Base-by-base conservation (phyloP, 1,140 invertebrate genomes). In the Drosophila ogumai region DNA sequence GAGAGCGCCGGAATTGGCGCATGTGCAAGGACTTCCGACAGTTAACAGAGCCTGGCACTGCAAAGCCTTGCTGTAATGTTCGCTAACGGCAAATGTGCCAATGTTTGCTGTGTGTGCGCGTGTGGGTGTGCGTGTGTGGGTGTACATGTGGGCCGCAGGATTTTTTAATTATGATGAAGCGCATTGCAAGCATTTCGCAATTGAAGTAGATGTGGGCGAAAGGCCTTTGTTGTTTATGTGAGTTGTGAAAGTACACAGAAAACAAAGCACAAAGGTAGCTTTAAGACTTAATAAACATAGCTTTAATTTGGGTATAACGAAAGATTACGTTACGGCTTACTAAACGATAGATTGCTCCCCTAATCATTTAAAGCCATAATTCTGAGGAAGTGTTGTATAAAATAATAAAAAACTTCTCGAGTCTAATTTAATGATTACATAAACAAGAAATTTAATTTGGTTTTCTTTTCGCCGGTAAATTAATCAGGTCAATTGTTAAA, bases 91-190 rank as follows among this genome's bases (percentile, higher is more conserved):
- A 19, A 68, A 22, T 43, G 28, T 60, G 54, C 25, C 58, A 31
- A 38, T 66, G 66, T 52, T 68, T 36, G 60, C 61, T 15, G 19
- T 36, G 34, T 66, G 52, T 60, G 34, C 12, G 56, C 13, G 64
- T 41, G 19, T 22, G 9, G 12, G n/a, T 43, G n/a, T 28, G 10
- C 12, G 31, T 36, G 31, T 50, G 59, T 64, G 65, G 34, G 59
- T 50, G 38, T 38, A 22, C 66, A 46, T 68, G 65, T 72, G 50
- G 52, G 44, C 68, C 66, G 67, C 52, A 50, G 50, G 66, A 59
- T 47, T 72, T 72, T 49, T 87, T 87, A 86, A 86, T 87, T 86
- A 87, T 86, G 75, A 64, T 87, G 80, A 68, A 76, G 74, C 59
- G 46, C 73, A 56, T 75, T 56, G 50, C 72, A 64, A 57, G 59